A percentile compares a stretch with the other conserved stretches of the same genome.
phyloP scores from a whole-genome alignment of 2,797 vertebrate species.

The Poecilia picta region DNA sequence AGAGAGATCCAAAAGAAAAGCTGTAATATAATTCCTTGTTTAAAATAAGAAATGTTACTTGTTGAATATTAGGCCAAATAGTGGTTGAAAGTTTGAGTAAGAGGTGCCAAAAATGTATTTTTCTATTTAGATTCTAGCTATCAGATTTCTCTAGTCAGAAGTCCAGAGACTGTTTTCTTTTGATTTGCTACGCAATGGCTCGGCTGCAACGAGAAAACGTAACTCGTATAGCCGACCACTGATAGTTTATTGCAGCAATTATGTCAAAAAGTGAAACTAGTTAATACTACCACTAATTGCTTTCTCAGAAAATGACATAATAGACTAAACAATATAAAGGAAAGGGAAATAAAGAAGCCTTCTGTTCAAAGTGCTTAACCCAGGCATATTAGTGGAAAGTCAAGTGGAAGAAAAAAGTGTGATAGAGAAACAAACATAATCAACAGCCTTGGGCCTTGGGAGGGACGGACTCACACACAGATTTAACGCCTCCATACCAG shows the following conservation, averaged over 20 bases:
- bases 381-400: background rate
- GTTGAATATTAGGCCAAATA: background rate
- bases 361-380: background rate
- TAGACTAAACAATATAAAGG: background rate
- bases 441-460: background rate
- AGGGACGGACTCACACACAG: background rate
- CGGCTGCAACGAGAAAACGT: background rate
- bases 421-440: background rate
- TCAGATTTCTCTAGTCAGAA: slow-evolving; percentile 28
- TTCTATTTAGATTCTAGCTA: slow-evolving; percentile 15
- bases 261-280: background rate
- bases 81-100: background rate
- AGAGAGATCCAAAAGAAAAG: background rate
- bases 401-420: background rate
- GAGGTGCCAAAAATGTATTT: background rate
- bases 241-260: background rate
- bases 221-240: background rate
- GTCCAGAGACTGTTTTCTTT: slow-evolving; percentile 16
- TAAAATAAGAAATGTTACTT: background rate
- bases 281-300: too few relatives aligned
- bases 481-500: background rate
- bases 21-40: background rate
- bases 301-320: background rate
- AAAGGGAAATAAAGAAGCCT: background rate
- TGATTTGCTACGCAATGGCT: background rate